Evolutionary conservation across 2,797 vertebrate species (phyloP).

Genomic region (Brachyalestes nurse): DNA sequence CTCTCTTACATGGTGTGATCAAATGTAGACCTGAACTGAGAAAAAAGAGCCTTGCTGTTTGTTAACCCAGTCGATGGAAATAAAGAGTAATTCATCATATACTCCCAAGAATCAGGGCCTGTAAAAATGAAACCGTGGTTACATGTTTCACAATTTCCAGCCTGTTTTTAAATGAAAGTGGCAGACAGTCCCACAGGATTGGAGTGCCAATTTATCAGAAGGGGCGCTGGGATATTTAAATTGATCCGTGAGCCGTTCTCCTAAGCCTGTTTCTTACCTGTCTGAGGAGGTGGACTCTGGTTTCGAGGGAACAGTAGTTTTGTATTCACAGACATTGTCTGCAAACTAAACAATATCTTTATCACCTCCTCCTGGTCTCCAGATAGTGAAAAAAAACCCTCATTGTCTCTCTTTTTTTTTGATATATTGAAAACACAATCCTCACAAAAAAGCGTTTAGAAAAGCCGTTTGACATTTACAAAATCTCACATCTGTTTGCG

Average conservation of each 20-base stretch:
- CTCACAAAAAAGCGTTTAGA: neutral
- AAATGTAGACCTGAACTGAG: neutral
- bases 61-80: neutral
- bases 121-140: conserved; percentile 8
- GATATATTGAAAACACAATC: neutral
- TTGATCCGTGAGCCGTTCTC: neutral
- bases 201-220: neutral
- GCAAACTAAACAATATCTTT: neutral
- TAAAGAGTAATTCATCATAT: neutral
- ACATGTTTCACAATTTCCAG: neutral
- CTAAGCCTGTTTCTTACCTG: neutral
- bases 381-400: neutral
- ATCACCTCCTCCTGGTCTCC: neutral
- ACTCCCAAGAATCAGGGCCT: neutral
- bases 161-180: conserved; percentile 13
- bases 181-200: neutral
- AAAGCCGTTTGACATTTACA: conserved; percentile 13
- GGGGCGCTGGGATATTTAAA: conserved; percentile 5
- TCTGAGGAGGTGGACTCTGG: neutral
- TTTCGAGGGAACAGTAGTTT: neutral
- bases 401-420: neutral
- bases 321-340: neutral
- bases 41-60: neutral
- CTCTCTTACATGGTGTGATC: neutral
- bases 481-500: conserved; percentile 28